Conservation (phyloP, 1,140 invertebrate species). For the Zaprionus kolodkinae region DNA sequence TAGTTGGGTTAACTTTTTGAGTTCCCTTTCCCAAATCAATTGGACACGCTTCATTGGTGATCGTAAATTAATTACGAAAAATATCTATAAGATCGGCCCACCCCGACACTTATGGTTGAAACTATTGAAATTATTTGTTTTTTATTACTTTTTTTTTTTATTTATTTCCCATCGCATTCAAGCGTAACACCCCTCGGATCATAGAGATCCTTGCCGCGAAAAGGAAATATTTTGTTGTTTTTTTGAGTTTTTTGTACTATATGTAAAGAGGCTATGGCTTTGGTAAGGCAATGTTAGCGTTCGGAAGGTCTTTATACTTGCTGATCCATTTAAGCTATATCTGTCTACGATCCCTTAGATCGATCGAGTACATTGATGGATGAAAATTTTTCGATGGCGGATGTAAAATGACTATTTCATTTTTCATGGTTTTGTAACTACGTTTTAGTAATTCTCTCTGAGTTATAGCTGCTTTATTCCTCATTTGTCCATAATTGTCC, state of each 20-base stretch:
- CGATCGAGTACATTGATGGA: conserved; percentile 55
- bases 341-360: neutral
- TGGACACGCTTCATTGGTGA: conserved; percentile 46
- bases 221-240: conserved; percentile 25
- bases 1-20: conserved; percentile 10
- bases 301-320: neutral
- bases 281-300: conserved; percentile 28
- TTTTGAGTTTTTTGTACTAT: neutral
- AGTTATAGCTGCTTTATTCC: too few relatives aligned
- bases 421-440: neutral
- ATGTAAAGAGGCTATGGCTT: conserved; percentile 46
- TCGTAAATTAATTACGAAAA: conserved; percentile 74
- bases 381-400: conserved; percentile 47
- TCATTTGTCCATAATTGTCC: too few relatives aligned
- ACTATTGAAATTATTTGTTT: neutral
- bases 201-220: neutral
- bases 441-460: too few relatives aligned
- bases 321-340: neutral
- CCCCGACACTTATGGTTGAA: conserved; percentile 3
- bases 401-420: conserved; percentile 52
- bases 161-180: conserved; percentile 13
- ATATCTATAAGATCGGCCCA: conserved; percentile 50
- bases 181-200: conserved; percentile 52
- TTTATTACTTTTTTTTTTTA: conserved; percentile 12
- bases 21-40: neutral